A percentile compares a stretch with the other conserved stretches of the same genome.
Evolutionary conservation across 2,888 invertebrate species (phyloP).

Genomic region (Lycaena phlaeas): DNA sequence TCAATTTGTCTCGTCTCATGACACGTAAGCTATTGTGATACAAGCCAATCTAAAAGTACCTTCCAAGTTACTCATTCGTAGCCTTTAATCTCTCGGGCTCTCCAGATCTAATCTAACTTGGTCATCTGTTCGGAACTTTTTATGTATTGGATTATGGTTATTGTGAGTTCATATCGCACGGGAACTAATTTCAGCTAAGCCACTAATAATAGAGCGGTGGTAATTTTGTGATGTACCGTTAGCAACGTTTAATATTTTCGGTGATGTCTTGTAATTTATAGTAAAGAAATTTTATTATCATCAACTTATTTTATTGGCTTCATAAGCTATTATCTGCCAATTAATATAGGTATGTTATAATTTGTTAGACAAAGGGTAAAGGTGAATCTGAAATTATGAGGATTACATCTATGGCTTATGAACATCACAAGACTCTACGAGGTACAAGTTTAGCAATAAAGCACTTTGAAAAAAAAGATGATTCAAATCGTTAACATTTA

Average conservation of each 20-base stretch:
- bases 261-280: constrained; percentile 3
- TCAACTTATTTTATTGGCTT: no score
- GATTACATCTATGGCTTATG: no score
- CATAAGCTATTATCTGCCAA: no score
- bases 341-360: no score
- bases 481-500: no score
- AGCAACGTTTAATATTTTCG: neutral
- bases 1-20: neutral
- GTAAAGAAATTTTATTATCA: no score
- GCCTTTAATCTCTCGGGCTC: constrained; percentile 12
- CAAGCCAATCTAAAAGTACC: constrained; percentile 10
- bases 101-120: constrained; percentile 55
- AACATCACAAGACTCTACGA: no score
- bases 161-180: constrained; percentile 21
- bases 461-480: no score
- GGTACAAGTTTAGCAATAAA: no score
- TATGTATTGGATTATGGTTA: constrained; percentile 32
- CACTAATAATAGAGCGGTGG: constrained; percentile 10
- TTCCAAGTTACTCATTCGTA: constrained; percentile 15
- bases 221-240: no score
- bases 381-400: no score
- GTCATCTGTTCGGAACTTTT: constrained; percentile 26
- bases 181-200: constrained; percentile 15
- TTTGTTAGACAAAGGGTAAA: no score
- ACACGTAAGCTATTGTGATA: constrained; percentile 2